phyloP scores from a whole-genome alignment of 2,797 vertebrate genomes.

The Sphenodon punctatus region DNA sequence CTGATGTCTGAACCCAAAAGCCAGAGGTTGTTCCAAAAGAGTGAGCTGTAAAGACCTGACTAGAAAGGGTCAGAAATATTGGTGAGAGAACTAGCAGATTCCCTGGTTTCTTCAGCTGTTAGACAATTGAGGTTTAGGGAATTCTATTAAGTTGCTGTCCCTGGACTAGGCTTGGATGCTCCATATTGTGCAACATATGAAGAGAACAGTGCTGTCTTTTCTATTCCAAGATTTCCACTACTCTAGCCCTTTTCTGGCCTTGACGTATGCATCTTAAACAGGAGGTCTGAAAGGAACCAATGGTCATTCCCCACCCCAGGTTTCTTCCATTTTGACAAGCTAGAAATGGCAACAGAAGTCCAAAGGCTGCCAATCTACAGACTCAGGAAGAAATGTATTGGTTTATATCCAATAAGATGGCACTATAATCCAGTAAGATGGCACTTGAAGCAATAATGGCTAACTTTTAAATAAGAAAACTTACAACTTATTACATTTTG shows the following conservation, averaged over 20 bases:
- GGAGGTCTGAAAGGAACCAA: no score
- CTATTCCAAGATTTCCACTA: no score
- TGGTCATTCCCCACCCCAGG: no score
- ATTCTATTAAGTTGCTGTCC: background rate
- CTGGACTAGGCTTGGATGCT: background rate
- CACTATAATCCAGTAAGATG: no score
- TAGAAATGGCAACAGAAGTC: fast-evolving
- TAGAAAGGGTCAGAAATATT: background rate
- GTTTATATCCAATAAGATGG: background rate
- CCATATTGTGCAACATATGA: background rate
- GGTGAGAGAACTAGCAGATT: background rate
- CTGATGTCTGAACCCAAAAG: background rate
- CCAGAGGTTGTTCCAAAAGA: background rate
- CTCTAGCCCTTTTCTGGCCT: no score
- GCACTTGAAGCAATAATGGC: no score
- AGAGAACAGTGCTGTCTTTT: no score
- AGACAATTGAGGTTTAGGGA: no score
- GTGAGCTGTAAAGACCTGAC: background rate
- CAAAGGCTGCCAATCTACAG: background rate
- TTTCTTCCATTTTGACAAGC: no score
- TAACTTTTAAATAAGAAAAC: no score
- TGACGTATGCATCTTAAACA: no score
- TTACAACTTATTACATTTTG: background rate
- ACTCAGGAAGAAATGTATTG: background rate
- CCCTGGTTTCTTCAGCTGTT: background rate